These are phyloP conservation scores for Sturmia bella DNA, from an alignment of 2,888 invertebrate species.

Conservation along the genomic window DNA sequence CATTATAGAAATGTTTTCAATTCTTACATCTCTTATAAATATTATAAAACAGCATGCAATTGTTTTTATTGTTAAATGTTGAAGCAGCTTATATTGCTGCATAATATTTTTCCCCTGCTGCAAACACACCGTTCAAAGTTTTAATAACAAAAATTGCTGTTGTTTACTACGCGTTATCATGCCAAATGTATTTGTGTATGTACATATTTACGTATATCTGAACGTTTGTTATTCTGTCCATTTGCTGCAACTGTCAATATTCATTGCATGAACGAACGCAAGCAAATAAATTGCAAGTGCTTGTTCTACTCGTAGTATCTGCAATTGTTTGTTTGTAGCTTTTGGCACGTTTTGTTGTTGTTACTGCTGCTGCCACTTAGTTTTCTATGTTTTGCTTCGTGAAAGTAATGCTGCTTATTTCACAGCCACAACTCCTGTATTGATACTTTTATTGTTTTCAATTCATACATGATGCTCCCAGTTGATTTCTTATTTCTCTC, in stretches of 20 bases:
- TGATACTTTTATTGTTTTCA: slow-evolving; percentile 65
- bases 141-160: slow-evolving; percentile 32
- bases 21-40: slow-evolving; percentile 42
- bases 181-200: not conserved
- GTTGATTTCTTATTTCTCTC: slow-evolving; percentile 51
- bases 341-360: slow-evolving; percentile 45
- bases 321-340: slow-evolving; percentile 53
- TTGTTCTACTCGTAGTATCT: not conserved
- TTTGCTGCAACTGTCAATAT: slow-evolving; percentile 62
- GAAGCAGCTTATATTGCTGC: slow-evolving; percentile 20
- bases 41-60: slow-evolving; percentile 55
- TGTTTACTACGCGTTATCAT: slow-evolving; percentile 58
- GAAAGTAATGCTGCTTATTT: slow-evolving; percentile 51
- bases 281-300: slow-evolving; percentile 3
- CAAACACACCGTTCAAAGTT: not conserved
- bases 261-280: slow-evolving; percentile 22
- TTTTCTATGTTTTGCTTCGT: slow-evolving; percentile 22
- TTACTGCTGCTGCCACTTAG: slow-evolving; percentile 20
- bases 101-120: slow-evolving; percentile 2
- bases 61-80: slow-evolving; percentile 47
- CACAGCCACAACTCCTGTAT: slow-evolving; percentile 60
- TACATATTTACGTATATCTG: slow-evolving; percentile 24
- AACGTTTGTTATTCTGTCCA: slow-evolving; percentile 43
- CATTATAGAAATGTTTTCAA: slow-evolving; percentile 62
- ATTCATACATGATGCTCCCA: slow-evolving; percentile 59